Conservation (phyloP, 30 jellyfish, hydroid and myxozoan species). For the Aurelia sp. region DNA sequence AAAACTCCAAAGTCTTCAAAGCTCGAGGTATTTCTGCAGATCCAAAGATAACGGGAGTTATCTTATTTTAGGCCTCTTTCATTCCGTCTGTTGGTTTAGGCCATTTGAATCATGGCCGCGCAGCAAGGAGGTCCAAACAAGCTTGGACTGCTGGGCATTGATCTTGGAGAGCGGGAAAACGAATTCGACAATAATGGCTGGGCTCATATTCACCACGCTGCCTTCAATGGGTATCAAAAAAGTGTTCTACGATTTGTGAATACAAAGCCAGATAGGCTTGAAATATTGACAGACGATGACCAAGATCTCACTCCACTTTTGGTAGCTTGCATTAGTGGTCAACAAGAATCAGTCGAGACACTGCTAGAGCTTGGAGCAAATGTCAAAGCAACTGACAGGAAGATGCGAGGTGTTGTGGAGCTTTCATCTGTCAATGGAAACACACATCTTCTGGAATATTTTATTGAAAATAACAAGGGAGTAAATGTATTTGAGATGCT, state of each 20-base stretch:
- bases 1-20: no score
- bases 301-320: constrained; percentile 54
- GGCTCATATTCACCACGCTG: constrained; percentile 81
- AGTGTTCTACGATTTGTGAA: constrained; percentile 61
- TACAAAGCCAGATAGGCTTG: constrained; percentile 54
- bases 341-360: constrained; percentile 37
- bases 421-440: constrained; percentile 40
- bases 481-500: constrained; percentile 27
- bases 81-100: no score
- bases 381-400: constrained; percentile 38
- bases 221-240: constrained; percentile 65
- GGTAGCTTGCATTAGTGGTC: constrained; percentile 59
- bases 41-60: no score
- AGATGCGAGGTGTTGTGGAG: constrained; percentile 50
- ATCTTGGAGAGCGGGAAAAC: constrained; percentile 60
- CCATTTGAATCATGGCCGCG: no score
- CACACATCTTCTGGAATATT: constrained; percentile 41
- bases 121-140: no score
- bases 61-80: no score
- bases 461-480: not conserved
- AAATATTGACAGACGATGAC: constrained; percentile 59
- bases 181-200: constrained; percentile 76
- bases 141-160: constrained; percentile 49
- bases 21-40: no score
- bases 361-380: constrained; percentile 67